Evolutionary conservation across 2,888 invertebrate genomes (phyloP).

Genomic region (Electrophaes corylata): DNA sequence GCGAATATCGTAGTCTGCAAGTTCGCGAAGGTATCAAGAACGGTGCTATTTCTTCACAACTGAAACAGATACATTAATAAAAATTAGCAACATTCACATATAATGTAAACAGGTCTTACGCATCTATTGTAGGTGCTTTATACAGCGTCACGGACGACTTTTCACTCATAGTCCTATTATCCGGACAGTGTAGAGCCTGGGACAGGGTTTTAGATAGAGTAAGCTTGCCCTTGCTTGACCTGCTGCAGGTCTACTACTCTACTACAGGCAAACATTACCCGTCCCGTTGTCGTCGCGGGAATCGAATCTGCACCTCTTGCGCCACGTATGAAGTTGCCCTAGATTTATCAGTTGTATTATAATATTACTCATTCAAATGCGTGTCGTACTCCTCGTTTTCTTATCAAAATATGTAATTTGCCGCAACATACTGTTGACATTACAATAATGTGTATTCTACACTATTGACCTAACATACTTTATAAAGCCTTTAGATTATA

Average conservation of each 20-base stretch:
- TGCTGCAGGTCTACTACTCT: no score
- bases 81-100: not conserved
- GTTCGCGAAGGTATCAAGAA: slow-evolving; percentile 11
- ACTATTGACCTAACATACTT: slow-evolving; percentile 27
- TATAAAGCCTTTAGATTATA: slow-evolving; percentile 11
- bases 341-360: no score
- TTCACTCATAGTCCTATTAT: no score
- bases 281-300: no score
- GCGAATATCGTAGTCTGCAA: not conserved
- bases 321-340: not conserved
- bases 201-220: no score
- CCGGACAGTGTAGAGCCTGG: no score
- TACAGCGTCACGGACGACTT: no score
- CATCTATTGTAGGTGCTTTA: not conserved
- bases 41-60: slow-evolving; percentile 30
- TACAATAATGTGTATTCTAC: not conserved
- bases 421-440: not conserved
- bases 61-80: slow-evolving; percentile 24
- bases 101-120: no score
- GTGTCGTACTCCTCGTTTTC: not conserved
- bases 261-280: no score
- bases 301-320: not conserved
- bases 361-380: not conserved
- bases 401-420: slow-evolving; percentile 2
- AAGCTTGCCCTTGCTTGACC: no score